Evolutionary conservation across 2,113 vertebrate species (phyloP).

Genomic region (Neolamprologus hecqui): DNA sequence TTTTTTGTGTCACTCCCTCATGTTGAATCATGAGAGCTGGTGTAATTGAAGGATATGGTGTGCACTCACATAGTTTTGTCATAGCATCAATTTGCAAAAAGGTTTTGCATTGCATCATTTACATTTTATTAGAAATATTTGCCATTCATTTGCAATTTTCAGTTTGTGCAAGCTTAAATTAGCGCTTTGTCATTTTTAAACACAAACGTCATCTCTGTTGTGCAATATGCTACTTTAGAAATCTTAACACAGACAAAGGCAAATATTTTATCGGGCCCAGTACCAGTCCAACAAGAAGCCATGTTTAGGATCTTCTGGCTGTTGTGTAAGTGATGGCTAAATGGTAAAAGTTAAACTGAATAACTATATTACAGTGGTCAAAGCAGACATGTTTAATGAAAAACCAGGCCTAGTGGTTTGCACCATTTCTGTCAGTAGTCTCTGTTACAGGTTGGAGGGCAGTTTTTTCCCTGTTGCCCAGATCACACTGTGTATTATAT

Average conservation of each 20-base stretch:
- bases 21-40: not conserved
- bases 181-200: not conserved
- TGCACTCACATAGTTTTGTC: not conserved
- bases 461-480: not conserved
- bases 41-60: not conserved
- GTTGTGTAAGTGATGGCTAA: not conserved
- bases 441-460: not conserved
- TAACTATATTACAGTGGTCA: slow-evolving; percentile 25
- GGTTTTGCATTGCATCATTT: not conserved
- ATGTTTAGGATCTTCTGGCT: not conserved
- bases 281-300: not conserved
- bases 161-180: not conserved
- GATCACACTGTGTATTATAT: not conserved
- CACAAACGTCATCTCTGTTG: not conserved
- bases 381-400: slow-evolving; percentile 1
- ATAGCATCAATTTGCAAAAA: not conserved
- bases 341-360: not conserved
- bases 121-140: not conserved
- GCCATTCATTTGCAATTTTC: not conserved
- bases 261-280: not conserved
- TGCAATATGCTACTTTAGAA: not conserved
- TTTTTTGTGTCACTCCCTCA: slow-evolving; percentile 31
- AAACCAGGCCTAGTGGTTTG: not conserved
- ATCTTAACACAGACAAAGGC: not conserved
- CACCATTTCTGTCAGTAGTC: not conserved